These are phyloP conservation scores for Leucopternis melanops DNA, from an alignment of 2,113 vertebrate genomes.

Conservation along the genomic window DNA sequence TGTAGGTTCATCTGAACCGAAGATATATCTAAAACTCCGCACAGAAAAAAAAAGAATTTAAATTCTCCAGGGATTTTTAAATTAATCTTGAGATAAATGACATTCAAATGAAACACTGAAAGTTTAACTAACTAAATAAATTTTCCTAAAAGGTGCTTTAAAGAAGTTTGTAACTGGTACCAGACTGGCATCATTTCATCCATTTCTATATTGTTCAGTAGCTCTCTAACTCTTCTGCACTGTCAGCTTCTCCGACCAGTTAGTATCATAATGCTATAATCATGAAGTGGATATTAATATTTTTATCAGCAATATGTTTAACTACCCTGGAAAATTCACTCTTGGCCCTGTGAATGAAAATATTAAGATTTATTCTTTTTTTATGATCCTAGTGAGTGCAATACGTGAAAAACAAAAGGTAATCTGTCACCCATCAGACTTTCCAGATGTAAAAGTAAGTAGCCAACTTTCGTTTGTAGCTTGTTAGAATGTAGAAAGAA, in stretches of 20 bases:
- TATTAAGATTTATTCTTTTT: background rate
- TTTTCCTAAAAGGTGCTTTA: background rate
- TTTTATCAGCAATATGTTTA: background rate
- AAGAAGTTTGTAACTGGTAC: background rate
- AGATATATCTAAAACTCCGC: background rate
- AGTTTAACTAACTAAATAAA: background rate
- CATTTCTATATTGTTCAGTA: background rate
- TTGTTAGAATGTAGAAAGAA: background rate
- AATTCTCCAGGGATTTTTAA: background rate
- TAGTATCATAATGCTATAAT: background rate
- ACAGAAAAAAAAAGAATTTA: background rate
- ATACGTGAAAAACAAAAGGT: background rate
- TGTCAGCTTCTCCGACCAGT: background rate
- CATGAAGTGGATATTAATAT: background rate
- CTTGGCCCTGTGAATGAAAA: background rate
- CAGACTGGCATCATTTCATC: background rate
- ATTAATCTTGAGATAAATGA: background rate
- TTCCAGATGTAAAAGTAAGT: background rate
- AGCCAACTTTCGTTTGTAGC: background rate
- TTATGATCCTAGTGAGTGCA: background rate
- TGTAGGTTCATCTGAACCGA: background rate
- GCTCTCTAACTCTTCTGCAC: background rate
- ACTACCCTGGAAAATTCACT: background rate
- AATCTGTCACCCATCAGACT: background rate
- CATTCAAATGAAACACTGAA: background rate